phyloP scores from a whole-genome alignment of 1,140 invertebrate species.

The Cheumatopsyche charites region DNA sequence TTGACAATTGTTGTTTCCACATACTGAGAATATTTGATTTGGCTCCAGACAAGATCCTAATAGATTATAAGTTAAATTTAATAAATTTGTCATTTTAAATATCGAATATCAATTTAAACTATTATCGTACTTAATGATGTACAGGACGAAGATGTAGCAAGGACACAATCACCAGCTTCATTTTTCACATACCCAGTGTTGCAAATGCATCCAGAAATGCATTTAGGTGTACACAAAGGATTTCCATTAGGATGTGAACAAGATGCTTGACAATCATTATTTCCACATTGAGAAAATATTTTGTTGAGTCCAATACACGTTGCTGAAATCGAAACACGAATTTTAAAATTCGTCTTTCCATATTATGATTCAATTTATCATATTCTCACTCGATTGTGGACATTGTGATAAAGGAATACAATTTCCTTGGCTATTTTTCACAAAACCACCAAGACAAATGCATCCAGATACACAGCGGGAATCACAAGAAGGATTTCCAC shows the following conservation, averaged over 20 bases:
- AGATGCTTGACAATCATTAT: neutral
- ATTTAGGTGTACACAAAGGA: neutral
- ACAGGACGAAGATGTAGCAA: neutral
- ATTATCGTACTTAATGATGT: too few relatives aligned
- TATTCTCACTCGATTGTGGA: too few relatives aligned
- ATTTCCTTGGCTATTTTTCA: neutral
- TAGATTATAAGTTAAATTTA: neutral
- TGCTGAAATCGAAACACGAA: neutral
- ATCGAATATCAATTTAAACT: too few relatives aligned
- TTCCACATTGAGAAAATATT: neutral
- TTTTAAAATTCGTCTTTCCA: neutral
- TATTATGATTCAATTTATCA: neutral
- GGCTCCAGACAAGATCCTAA: neutral
- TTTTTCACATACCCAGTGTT: slow-evolving; percentile 48
- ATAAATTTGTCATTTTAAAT: neutral
- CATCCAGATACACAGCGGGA: neutral
- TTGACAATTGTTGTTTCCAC: neutral
- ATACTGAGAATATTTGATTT: neutral
- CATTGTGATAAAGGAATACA: neutral
- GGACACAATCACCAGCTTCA: slow-evolving; percentile 47
- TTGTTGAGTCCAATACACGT: neutral
- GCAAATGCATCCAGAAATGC: slow-evolving; percentile 51
- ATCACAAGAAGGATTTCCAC: neutral
- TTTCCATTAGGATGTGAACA: neutral
- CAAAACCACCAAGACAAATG: neutral